Evolutionary conservation across 2,797 vertebrate genomes (phyloP).

Genomic region (Synaphobranchus kaupii): DNA sequence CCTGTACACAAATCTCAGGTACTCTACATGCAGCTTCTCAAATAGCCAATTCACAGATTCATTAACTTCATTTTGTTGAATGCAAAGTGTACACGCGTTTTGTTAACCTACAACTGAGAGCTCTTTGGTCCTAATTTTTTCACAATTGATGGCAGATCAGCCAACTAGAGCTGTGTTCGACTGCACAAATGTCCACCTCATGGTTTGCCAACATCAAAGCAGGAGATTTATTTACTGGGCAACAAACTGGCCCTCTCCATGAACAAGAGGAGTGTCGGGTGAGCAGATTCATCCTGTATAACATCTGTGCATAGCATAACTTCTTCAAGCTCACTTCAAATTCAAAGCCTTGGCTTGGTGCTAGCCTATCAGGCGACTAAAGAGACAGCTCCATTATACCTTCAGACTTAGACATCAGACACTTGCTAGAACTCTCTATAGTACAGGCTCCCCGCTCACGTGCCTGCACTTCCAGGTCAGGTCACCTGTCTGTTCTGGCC

Average conservation of each 20-base stretch:
- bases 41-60: neutral
- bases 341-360: too few relatives aligned
- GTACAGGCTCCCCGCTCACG: too few relatives aligned
- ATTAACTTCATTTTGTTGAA: neutral
- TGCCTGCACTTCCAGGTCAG: too few relatives aligned
- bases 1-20: neutral
- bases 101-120: neutral
- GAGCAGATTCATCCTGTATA: too few relatives aligned
- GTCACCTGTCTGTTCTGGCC: too few relatives aligned
- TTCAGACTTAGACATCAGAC: too few relatives aligned
- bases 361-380: too few relatives aligned
- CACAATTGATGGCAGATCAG: neutral
- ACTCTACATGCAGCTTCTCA: neutral
- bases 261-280: neutral
- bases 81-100: neutral
- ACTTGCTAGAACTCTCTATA: too few relatives aligned
- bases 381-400: too few relatives aligned
- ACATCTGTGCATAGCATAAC: too few relatives aligned
- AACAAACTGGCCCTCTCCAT: neutral
- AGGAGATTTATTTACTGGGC: neutral
- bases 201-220: neutral
- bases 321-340: too few relatives aligned
- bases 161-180: neutral
- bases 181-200: neutral
- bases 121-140: neutral